Base-by-base conservation (phyloP, 2,113 vertebrate species). In the Oncorhynchus masou region DNA sequence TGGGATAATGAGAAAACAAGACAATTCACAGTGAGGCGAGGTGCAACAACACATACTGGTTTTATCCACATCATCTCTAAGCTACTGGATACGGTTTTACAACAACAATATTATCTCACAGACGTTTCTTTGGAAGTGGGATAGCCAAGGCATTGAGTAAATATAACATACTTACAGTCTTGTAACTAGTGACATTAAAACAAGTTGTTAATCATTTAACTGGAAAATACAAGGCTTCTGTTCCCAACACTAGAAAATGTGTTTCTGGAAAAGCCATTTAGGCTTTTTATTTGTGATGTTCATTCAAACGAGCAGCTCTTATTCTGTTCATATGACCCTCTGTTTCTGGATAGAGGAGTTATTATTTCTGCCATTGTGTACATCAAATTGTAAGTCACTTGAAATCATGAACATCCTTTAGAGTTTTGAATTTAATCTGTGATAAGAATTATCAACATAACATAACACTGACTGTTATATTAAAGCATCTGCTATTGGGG, bases 281-380 rank as follows among this genome's bases (percentile, higher is more conserved):
- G 39, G 39, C 9, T 11, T 45, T 66, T 48, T 71, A 71, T 71
- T 71, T 16, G 25, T 20, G 25, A 64, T 66, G 5, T 19, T 25
- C 1, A 59, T 70, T 76, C n/a, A 62, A n/a, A 62, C 27, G n/a
- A 45, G 39, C 9, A 45, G 39, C 39, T 45, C 39, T 45, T 45
- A 45, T 45, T 45, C 39, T 45, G 39, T 45, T 9, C 39, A 45
- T 45, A 45, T 76, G 57, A 39, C 31, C 4, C 45, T 70, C 51
- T 75, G 51, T 68, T 70, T 76, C 49, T 76, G 3, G 22, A 71
- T 66, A 66, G 16, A 20, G 7, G 19, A 22, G 59, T n/a, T 48
- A 29, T 71, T 60, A 6, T 27, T 68, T 27, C 67, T 45, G 5
- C 20, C 39, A 22, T 7, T 64, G 49, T 71, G 12, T 45, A 45